Percentiles rank a stretch among this genome's conserved stretches.
These are phyloP conservation scores for Phyllotreta striolata DNA, from an alignment of 2,888 invertebrate genomes.

Conservation along the genomic window DNA sequence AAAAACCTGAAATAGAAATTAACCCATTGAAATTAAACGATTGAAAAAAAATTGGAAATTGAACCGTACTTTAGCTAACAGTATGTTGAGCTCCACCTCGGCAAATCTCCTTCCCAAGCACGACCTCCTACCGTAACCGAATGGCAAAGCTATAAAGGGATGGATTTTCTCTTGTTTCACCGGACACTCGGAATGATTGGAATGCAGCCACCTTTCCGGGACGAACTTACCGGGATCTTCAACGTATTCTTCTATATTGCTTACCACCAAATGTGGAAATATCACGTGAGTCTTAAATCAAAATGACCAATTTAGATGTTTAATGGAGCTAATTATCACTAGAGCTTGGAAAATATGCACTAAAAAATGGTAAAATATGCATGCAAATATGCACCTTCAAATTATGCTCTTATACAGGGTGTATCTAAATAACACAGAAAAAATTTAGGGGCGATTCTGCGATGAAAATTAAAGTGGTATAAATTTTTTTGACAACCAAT, in stretches of 20 bases:
- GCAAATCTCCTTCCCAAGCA: constrained; percentile 83
- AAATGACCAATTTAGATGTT: constrained; percentile 7
- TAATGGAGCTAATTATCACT: constrained; percentile 6
- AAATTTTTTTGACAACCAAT: too few relatives aligned
- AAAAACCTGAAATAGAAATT: constrained; percentile 68
- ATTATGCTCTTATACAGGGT: too few relatives aligned
- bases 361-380: too few relatives aligned
- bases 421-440: too few relatives aligned
- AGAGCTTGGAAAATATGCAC: too few relatives aligned
- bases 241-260: constrained; percentile 76
- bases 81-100: constrained; percentile 78
- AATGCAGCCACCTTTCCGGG: constrained; percentile 82
- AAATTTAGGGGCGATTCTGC: too few relatives aligned
- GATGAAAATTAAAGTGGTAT: too few relatives aligned
- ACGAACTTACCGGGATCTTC: constrained; percentile 73
- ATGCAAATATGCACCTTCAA: too few relatives aligned
- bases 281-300: constrained; percentile 76
- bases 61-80: constrained; percentile 73
- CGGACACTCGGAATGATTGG: constrained; percentile 50
- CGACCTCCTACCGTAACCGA: constrained; percentile 79
- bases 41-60: background rate
- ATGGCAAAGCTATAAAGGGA: constrained; percentile 78
- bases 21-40: background rate
- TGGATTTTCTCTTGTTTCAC: constrained; percentile 68
- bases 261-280: constrained; percentile 80